A percentile compares a stretch with the other conserved stretches of the same genome.
These are phyloP conservation scores for Ceyx erithaca DNA, from an alignment of 2,797 vertebrate genomes.

Conservation along the genomic window DNA sequence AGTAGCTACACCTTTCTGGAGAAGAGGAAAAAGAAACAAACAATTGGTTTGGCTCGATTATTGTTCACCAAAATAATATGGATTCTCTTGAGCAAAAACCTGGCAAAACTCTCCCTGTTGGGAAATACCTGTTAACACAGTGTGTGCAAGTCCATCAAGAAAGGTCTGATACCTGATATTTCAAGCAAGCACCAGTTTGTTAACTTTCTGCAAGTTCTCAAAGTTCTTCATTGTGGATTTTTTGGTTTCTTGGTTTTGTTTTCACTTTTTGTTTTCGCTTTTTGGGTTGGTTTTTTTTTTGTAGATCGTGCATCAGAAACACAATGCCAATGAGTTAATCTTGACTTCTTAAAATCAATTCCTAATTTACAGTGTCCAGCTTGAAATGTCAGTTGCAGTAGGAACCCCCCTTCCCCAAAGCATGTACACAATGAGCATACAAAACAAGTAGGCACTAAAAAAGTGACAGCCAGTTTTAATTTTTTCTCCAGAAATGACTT, in stretches of 20 bases:
- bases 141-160: not conserved
- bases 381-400: not conserved
- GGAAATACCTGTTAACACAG: not conserved
- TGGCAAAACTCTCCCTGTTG: not conserved
- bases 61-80: not conserved
- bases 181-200: not conserved
- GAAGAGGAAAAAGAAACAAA: not conserved
- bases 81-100: not conserved
- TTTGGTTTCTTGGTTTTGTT: too few relatives aligned
- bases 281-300: not conserved
- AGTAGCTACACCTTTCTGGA: not conserved
- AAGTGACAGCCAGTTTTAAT: conserved; percentile 49
- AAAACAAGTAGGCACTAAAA: conserved; percentile 31
- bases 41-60: not conserved
- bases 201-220: not conserved
- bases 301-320: not conserved
- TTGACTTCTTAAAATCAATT: not conserved
- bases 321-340: not conserved
- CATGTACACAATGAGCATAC: not conserved
- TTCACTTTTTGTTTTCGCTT: too few relatives aligned
- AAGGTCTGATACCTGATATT: not conserved
- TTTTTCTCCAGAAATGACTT: conserved; percentile 51
- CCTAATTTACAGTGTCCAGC: not conserved
- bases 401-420: not conserved
- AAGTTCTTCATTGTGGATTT: not conserved